phyloP scores from a whole-genome alignment of 2,888 invertebrate genomes.

The Polylopha cassiicola region DNA sequence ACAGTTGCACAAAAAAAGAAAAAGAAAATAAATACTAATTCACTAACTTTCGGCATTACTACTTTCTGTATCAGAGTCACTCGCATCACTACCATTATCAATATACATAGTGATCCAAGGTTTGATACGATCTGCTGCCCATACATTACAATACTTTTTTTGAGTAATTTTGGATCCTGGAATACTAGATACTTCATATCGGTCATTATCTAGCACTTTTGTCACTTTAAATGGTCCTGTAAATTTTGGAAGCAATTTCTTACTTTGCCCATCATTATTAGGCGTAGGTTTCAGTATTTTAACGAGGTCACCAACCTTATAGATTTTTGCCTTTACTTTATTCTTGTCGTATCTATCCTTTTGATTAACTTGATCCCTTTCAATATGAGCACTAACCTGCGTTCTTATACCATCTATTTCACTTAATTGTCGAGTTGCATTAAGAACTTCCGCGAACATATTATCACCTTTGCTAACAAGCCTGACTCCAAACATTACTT shows the following conservation, averaged over 20 bases:
- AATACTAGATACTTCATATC: constrained; percentile 1
- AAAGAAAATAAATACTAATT: too few relatives aligned
- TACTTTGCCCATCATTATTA: constrained; percentile 1
- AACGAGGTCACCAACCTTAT: constrained; percentile 11
- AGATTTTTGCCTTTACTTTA: background rate
- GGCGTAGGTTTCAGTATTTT: constrained; percentile 6
- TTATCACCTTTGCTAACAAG: constrained; percentile 3
- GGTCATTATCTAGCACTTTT: background rate
- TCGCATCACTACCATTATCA: background rate
- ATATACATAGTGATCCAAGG: background rate
- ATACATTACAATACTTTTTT: background rate
- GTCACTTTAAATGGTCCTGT: constrained; percentile 1
- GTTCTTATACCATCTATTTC: constrained; percentile 9
- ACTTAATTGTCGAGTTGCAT: constrained; percentile 6
- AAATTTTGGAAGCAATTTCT: constrained; percentile 1
- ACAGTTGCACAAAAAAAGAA: too few relatives aligned
- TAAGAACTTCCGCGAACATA: constrained; percentile 10
- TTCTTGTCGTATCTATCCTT: constrained; percentile 16
- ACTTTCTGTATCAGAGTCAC: background rate
- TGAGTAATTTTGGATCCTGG: background rate
- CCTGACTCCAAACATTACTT: constrained; percentile 23
- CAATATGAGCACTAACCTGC: constrained; percentile 11
- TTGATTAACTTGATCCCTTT: constrained; percentile 22
- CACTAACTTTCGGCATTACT: too few relatives aligned
- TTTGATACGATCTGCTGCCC: constrained; percentile 31